Conservation (phyloP, 1,140 invertebrate genomes). For the Gonioctena quinquepunctata region DNA sequence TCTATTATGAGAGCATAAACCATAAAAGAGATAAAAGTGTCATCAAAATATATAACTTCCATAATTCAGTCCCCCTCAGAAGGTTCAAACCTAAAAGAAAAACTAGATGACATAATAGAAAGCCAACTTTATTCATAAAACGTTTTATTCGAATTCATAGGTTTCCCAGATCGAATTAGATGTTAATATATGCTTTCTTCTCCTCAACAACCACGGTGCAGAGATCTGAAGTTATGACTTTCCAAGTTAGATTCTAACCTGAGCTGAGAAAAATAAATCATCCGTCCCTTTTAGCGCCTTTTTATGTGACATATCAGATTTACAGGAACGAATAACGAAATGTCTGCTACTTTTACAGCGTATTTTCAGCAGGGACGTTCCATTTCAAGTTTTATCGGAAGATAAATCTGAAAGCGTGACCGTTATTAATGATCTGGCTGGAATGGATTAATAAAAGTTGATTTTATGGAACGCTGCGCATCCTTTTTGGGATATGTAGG, state of each 20-base stretch:
- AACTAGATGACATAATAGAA: not conserved
- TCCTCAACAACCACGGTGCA: not conserved
- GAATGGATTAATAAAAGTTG: not conserved
- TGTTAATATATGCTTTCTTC: slow-evolving; percentile 18
- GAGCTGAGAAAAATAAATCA: slow-evolving; percentile 11
- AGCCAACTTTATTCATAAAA: slow-evolving; percentile 13
- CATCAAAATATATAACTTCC: slow-evolving; percentile 5
- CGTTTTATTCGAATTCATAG: slow-evolving; percentile 19
- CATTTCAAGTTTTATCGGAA: not conserved
- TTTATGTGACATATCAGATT: slow-evolving; percentile 18
- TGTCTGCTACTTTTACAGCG: slow-evolving; percentile 2
- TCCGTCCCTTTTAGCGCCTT: slow-evolving; percentile 11
- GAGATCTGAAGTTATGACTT: slow-evolving; percentile 12
- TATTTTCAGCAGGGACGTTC: not conserved
- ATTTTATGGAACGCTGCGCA: not conserved
- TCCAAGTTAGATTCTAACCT: not conserved
- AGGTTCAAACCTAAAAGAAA: not conserved
- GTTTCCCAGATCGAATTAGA: slow-evolving; percentile 10
- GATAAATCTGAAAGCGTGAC: not conserved
- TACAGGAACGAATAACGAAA: not conserved
- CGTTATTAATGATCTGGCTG: not conserved
- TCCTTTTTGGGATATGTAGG: not conserved
- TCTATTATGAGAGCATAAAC: not conserved
- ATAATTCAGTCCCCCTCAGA: not conserved
- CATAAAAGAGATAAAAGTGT: not conserved